These are phyloP conservation scores for Poecilobothrus nobilitatus DNA, from an alignment of 2,888 invertebrate species.

Conservation along the genomic window DNA sequence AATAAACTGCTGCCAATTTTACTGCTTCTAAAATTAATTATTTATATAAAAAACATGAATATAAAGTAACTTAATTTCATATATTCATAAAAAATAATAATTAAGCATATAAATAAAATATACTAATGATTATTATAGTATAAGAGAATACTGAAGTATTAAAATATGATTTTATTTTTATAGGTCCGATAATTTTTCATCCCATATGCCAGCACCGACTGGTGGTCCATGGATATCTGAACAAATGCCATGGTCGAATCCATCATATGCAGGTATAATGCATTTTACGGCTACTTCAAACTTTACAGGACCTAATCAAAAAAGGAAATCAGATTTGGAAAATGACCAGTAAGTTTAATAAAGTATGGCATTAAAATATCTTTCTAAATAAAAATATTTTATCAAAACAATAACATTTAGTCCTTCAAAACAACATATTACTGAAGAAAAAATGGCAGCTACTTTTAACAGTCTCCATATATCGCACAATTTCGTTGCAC, in stretches of 20 bases:
- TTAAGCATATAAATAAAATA: no score
- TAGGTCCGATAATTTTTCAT: constrained; percentile 22
- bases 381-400: neutral
- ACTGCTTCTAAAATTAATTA: no score
- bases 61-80: no score
- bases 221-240: constrained; percentile 46
- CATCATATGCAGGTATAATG: constrained; percentile 44
- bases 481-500: constrained; percentile 44
- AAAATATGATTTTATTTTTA: neutral
- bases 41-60: no score
- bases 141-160: no score
- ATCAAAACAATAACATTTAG: constrained; percentile 31
- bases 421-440: constrained; percentile 65
- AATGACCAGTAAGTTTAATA: constrained; percentile 47
- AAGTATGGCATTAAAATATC: no score
- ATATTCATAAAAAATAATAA: no score
- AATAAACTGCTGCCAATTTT: no score
- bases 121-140: no score
- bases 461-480: constrained; percentile 70
- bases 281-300: constrained; percentile 45
- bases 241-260: constrained; percentile 46
- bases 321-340: constrained; percentile 36
- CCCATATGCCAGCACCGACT: constrained; percentile 29
- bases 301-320: constrained; percentile 29
- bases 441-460: constrained; percentile 77